These are phyloP conservation scores for Eulemur rubriventer DNA, from an alignment of 2,797 vertebrate genomes.

Conservation along the genomic window DNA sequence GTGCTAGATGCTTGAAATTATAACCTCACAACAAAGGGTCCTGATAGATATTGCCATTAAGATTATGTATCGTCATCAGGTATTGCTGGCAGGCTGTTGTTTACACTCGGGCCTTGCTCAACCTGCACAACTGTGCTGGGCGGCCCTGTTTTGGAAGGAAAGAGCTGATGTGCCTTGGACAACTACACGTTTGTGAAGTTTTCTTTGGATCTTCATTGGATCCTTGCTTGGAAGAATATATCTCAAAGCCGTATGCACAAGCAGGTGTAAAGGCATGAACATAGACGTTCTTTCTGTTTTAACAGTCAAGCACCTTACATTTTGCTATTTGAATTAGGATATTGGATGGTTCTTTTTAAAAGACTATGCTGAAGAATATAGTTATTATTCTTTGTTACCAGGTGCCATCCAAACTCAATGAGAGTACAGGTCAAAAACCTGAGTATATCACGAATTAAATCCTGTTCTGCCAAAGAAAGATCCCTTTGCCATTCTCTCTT, in stretches of 20 bases:
- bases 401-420: not conserved
- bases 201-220: not conserved
- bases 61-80: not conserved
- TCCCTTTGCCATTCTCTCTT: conserved; percentile 25
- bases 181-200: not conserved
- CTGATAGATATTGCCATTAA: not conserved
- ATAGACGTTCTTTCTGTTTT: not conserved
- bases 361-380: not conserved
- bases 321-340: not conserved
- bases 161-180: not conserved
- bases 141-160: not conserved
- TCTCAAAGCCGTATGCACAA: not conserved
- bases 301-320: not conserved
- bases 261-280: not conserved
- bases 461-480: not conserved
- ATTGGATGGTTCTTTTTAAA: not conserved
- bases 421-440: not conserved
- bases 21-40: not conserved
- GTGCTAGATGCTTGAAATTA: not conserved
- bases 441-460: conserved; percentile 32
- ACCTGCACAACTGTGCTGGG: not conserved
- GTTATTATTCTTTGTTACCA: not conserved
- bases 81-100: not conserved
- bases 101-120: not conserved
- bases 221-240: conserved; percentile 2